Percentiles rank a stretch among this genome's conserved stretches.
Conservation (phyloP, 2,113 vertebrate species). For the Sarotherodon lohbergeri region DNA sequence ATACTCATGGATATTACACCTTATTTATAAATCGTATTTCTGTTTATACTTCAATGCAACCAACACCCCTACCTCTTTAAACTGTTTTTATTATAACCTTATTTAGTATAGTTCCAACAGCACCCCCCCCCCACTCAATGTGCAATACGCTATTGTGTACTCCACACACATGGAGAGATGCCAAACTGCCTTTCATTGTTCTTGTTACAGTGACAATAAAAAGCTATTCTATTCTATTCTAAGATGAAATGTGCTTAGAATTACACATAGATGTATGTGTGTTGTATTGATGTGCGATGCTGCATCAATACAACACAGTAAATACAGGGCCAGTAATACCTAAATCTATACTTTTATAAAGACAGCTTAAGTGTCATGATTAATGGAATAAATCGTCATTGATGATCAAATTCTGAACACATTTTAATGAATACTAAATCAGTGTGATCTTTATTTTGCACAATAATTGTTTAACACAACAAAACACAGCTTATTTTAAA, state of each 20-base stretch:
- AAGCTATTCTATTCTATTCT: too few relatives aligned
- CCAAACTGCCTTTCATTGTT: too few relatives aligned
- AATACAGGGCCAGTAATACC: neutral
- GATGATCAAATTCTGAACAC: neutral
- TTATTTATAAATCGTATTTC: too few relatives aligned
- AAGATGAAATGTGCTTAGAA: neutral
- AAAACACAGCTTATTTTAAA: neutral
- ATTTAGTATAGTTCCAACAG: too few relatives aligned
- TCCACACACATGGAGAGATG: too few relatives aligned
- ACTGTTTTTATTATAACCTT: too few relatives aligned
- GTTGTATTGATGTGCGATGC: neutral
- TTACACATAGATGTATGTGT: neutral
- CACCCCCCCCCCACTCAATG: too few relatives aligned
- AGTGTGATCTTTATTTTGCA: neutral
- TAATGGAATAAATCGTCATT: neutral
- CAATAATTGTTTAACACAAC: neutral
- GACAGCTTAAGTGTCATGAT: neutral
- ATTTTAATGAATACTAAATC: neutral
- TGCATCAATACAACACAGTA: neutral
- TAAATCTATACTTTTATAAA: neutral
- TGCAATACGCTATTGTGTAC: too few relatives aligned
- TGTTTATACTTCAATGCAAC: too few relatives aligned
- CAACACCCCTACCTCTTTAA: too few relatives aligned
- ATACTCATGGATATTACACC: too few relatives aligned
- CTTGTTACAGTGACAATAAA: too few relatives aligned